Base-by-base conservation (phyloP, 2,888 invertebrate genomes). In the Chloroclystis v-ata region DNA sequence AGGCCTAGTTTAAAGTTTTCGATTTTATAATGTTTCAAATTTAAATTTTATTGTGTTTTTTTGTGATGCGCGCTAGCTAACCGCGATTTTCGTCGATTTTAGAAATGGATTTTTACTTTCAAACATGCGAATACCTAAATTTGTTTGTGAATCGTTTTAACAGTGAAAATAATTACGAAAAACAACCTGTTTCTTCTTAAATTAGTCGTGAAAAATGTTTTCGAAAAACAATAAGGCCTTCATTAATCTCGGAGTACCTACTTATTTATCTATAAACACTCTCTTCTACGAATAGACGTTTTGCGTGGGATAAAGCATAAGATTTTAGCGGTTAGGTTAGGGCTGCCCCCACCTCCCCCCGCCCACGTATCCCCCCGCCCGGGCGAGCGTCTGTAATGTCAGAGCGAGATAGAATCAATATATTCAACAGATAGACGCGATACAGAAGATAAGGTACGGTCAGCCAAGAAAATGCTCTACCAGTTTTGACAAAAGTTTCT, bases 221-320 rank as follows among this genome's bases (percentile, higher is more conserved):
- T n/a, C n/a, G n/a, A n/a, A n/a, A n/a, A n/a, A n/a, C n/a, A n/a
- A n/a, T n/a, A n/a, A n/a, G n/a, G n/a, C n/a, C n/a, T n/a, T n/a
- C n/a, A n/a, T n/a, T 0, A 28, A 3, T 28, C n/a, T 6, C 10
- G n/a, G 5, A 0, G 10, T 28, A 28, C 28, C 4, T 28, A 28
- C 28, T 4, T 28, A 28, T 10, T n/a, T n/a, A 26, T n/a, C 4
- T 26, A n/a, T 26, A 26, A 10, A 28, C 10, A 28, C 11, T 11
- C 1, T 11, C 6, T 10, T 28, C 28, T 2, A 28, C 3, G 24
- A 5, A 24, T 3, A 26, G 12, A 40, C 20, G 20, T 24, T 11
- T 14, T 24, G n/a, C 29, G 40, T 49, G 44, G 48, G 13, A 44
- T 40, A 49, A 49, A 49, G 48, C 13, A 37, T 37, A 44, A 40